Percentiles rank a stretch among this genome's conserved stretches.
These are phyloP conservation scores for Tetragonisca angustula DNA, from an alignment of 2,888 invertebrate species.

Conservation along the genomic window DNA sequence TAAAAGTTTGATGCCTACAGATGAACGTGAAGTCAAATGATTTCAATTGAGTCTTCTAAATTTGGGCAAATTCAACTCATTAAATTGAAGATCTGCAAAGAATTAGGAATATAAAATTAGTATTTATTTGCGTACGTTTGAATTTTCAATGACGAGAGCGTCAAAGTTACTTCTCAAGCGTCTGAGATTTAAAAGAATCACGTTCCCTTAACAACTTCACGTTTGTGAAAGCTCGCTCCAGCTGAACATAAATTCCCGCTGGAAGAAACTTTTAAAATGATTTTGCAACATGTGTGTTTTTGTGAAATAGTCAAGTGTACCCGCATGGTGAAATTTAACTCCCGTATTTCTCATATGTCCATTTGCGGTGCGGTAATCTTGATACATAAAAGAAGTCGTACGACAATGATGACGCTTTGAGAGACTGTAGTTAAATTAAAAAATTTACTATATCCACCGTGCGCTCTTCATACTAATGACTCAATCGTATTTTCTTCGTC, in stretches of 20 bases:
- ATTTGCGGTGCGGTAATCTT: not conserved
- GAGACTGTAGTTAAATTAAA: not conserved
- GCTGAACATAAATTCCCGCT: not conserved
- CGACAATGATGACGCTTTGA: not conserved
- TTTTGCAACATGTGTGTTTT: constrained; percentile 9
- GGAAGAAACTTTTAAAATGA: not conserved
- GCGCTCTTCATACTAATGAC: not conserved
- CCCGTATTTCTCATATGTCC: not conserved
- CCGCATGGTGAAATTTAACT: not conserved
- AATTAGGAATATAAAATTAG: not conserved
- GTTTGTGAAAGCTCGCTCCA: not conserved
- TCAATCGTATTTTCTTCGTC: not conserved
- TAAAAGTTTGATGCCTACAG: too few relatives aligned
- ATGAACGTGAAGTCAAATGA: too few relatives aligned
- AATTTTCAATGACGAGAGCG: not conserved
- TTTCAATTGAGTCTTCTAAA: too few relatives aligned
- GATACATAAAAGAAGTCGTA: not conserved
- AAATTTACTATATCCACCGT: not conserved
- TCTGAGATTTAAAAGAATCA: not conserved
- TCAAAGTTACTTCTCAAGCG: not conserved
- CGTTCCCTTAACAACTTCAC: not conserved
- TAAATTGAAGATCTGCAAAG: not conserved
- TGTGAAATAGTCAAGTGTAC: not conserved
- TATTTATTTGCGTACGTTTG: not conserved
- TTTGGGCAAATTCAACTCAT: too few relatives aligned